Base-by-base conservation (phyloP, 2,888 invertebrate genomes). In the Lissocephala sabroskyi region DNA sequence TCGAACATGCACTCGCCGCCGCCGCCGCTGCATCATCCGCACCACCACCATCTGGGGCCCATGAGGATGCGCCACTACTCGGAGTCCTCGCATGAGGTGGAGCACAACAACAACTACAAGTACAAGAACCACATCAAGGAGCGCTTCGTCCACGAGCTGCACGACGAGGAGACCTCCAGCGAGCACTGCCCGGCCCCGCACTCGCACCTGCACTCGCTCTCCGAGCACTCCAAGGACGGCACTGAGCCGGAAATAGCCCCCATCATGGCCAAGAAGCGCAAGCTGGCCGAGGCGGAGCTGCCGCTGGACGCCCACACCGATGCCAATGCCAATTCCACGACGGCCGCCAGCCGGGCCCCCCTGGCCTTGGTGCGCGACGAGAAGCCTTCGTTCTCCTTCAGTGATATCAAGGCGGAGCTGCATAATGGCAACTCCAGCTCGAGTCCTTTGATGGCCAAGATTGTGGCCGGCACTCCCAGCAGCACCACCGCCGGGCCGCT, bases 51-150 rank as follows among this genome's bases (percentile, higher is more conserved):
- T n/a, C 44, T 83, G 56, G 19, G 81, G 61, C 75, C 79, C 40
- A 57, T 65, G 52, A 78, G 85, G 10, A 78, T 84, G 68, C 81
- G 85, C 41, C 84, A 84, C 61, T 82, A 82, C 30, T 85, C 85
- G 2, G 85, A 85, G 57, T 84, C 83, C 11, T 84, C 84, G 46
- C 84, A 84, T 59, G 85, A 85, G 39, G 78, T 84, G 47, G 84
- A 84, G 57, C 86, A 79, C 71, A 84, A 85, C 59, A 82, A 88
- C 39, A 89, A 89, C 66, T 97, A 96, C 86, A 97, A 97, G 86
- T 97, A 96, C 86, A 97, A 97, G 86, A 96, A 94, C 75, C 94
- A 92, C 79, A 97, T 97, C 62, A 95, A 96, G 79, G 91, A 96
- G 81, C 87, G 97, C 51, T 97, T 97, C 61, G 89, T 89, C 1